A percentile compares a stretch with the other conserved stretches of the same genome.
These are phyloP conservation scores for Nephrotoma flavescens DNA, from an alignment of 2,888 invertebrate species.

Conservation along the genomic window DNA sequence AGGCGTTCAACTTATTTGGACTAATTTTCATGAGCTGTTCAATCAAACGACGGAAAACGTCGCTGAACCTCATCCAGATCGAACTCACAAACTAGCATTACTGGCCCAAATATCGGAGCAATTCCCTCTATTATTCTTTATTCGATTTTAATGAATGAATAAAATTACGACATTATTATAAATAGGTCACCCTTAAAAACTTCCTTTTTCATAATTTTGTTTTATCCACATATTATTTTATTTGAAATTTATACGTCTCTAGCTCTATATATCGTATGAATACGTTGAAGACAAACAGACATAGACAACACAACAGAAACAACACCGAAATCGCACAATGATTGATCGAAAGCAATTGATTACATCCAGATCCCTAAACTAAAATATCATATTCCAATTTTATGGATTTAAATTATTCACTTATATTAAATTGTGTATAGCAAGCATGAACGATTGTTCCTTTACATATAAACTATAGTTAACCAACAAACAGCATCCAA, in stretches of 20 bases:
- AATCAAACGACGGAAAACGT: no score
- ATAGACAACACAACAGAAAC: not conserved
- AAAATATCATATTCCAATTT: not conserved
- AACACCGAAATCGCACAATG: not conserved
- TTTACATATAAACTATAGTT: not conserved
- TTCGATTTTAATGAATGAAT: no score
- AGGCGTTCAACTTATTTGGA: no score
- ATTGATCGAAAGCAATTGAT: not conserved
- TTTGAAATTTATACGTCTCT: not conserved
- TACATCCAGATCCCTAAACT: not conserved
- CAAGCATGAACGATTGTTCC: not conserved
- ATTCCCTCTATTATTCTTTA: no score
- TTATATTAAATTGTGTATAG: not conserved
- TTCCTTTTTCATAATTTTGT: no score
- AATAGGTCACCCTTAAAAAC: no score
- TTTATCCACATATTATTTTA: not conserved
- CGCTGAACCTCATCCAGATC: no score
- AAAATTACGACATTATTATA: no score
- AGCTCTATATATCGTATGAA: not conserved
- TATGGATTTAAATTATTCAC: not conserved
- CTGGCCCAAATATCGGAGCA: no score
- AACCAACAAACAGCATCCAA: not conserved
- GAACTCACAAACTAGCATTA: no score
- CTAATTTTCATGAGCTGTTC: no score
- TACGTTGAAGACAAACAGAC: not conserved